These are phyloP conservation scores for Trichosurus vulpecula DNA, from an alignment of 2,797 vertebrate species.

Conservation along the genomic window DNA sequence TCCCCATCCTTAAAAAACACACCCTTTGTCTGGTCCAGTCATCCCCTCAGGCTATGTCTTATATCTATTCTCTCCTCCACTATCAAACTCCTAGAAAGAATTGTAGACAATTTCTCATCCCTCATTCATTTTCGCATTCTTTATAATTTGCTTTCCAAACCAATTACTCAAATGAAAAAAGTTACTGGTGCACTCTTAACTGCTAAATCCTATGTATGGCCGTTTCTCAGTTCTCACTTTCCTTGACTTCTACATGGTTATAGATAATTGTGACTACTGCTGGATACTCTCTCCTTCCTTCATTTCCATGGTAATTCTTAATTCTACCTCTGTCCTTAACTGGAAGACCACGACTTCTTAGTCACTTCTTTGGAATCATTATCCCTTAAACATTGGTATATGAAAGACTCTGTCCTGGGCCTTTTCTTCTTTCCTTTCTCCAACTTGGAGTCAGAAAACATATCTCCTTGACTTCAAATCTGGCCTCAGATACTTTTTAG, in stretches of 20 bases:
- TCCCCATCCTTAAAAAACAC: not conserved
- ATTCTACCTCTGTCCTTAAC: not conserved
- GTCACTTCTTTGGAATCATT: not conserved
- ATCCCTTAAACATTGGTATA: not conserved
- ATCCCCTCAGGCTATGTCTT: not conserved
- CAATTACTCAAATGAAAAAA: not conserved
- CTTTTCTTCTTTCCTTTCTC: not conserved
- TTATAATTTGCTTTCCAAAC: not conserved
- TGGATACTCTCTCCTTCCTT: not conserved
- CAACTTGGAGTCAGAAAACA: not conserved
- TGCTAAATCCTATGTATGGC: no score
- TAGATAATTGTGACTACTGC: not conserved
- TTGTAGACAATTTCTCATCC: not conserved
- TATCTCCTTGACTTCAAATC: no score
- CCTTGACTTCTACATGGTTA: not conserved
- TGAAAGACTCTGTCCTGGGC: not conserved
- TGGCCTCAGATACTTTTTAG: no score
- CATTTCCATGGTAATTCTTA: not conserved
- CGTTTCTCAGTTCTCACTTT: not conserved
- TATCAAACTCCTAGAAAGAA: not conserved
- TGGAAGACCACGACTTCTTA: no score
- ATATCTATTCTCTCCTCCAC: not conserved
- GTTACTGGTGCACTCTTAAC: no score
- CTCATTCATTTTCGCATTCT: no score
- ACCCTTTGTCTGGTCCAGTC: not conserved